Base-by-base conservation (phyloP, 2,888 invertebrate species). In the Cephalotes varians region DNA sequence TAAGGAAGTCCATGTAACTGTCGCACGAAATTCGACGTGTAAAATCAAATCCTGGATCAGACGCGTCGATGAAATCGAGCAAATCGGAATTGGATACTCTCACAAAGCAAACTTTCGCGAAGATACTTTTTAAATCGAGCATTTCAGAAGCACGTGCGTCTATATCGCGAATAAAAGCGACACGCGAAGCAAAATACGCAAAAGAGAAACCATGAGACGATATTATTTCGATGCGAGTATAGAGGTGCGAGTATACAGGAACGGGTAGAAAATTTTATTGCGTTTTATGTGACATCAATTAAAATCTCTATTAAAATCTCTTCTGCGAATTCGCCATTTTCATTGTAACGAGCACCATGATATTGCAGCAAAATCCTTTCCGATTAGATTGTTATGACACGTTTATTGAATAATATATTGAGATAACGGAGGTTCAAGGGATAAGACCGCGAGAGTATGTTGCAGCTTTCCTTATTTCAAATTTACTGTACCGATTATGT, bases 381-480 rank as follows among this genome's bases (percentile, higher is more conserved):
- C 12, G 21, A 4, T 51, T 62, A 62, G 5, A 15, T 47, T 71
- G 25, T 12, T n/a, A 37, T 49, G 67, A 69, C 28, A 49, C 60
- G 54, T 82, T 82, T 62, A 82, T 77, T 62, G 54, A 77, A 82
- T 82, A 44, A 34, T 51, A 71, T 44, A 77, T 64, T 77, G 60
- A 65, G 21, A 49, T 25, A 31, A 49, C 10, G 15, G 0, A 0
- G 15, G 15, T 58, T 3, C n/a, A 25, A 10, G 31, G 58, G n/a
- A 56, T n/a, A 72, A 58, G 10, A 21, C 6, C 34, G 31, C n/a
- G 31, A 15, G 47, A 47, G 9, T 12, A 40, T 28, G 4, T 47
- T 31, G 18, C 34, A 34, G n/a, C 31, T 73, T 72, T 56, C 21
- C 58, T 73, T 40, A 44, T 73, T n/a, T 73, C 12, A 10, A 54